These are phyloP conservation scores for Kryptopterus vitreolus DNA, from an alignment of 2,797 vertebrate species.

Conservation along the genomic window DNA sequence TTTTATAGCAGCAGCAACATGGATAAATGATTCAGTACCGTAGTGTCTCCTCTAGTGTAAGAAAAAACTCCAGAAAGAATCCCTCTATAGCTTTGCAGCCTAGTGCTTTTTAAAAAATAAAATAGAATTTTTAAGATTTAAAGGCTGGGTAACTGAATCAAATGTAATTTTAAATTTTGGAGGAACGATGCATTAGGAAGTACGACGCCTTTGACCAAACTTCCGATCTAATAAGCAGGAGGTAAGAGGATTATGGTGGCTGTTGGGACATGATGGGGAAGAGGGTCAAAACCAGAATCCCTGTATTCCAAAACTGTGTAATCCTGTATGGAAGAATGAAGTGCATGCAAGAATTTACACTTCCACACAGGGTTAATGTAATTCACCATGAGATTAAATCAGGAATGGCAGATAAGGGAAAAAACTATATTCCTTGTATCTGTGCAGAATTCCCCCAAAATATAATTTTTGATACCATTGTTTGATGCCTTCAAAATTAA, in stretches of 20 bases:
- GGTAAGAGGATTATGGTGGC: constrained; percentile 58
- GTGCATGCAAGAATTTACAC: background rate
- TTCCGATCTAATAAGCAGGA: constrained; percentile 44
- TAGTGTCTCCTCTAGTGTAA: background rate
- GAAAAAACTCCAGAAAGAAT: constrained; percentile 7
- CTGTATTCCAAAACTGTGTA: constrained; percentile 21
- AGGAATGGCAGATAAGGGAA: background rate
- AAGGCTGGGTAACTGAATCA: constrained; percentile 23
- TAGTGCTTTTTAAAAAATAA: constrained; percentile 28
- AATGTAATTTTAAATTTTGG: constrained; percentile 4
- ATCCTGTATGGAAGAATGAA: background rate
- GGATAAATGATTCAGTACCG: constrained; percentile 23
- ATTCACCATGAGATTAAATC: background rate
- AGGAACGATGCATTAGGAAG: background rate
- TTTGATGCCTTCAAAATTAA: background rate
- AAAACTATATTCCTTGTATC: background rate
- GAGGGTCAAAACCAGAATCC: constrained; percentile 37
- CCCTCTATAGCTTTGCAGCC: background rate
- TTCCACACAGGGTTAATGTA: background rate
- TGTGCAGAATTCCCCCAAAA: background rate
- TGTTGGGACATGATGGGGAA: constrained; percentile 49
- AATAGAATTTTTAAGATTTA: constrained; percentile 40
- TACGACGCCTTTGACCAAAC: background rate
- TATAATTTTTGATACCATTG: background rate
- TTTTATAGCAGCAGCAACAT: constrained; percentile 1